Conservation (phyloP, 2,113 vertebrate species). For the Suricata suricatta region DNA sequence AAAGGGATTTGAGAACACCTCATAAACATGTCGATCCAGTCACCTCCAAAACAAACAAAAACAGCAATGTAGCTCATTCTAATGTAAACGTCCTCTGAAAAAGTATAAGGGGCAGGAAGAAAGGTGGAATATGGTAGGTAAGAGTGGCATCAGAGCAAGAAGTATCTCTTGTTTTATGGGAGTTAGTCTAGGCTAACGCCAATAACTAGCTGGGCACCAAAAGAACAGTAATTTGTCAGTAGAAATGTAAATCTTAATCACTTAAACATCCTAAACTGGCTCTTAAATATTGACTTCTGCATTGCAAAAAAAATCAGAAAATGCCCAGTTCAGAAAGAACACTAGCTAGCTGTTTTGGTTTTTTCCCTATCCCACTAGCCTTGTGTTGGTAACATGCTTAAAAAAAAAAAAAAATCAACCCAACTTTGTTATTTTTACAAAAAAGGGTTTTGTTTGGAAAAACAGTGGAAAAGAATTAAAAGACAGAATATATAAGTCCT, state of each 20-base stretch:
- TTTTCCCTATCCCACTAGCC: neutral
- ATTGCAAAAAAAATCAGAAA: constrained; percentile 12
- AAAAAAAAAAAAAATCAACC: neutral
- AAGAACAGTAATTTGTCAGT: neutral
- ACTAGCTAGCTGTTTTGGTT: neutral
- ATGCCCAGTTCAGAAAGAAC: neutral
- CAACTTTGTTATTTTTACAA: constrained; percentile 20
- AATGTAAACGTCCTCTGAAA: neutral
- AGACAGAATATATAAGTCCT: neutral
- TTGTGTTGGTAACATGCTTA: neutral
- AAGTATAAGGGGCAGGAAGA: neutral
- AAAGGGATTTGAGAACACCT: neutral
- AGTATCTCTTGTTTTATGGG: neutral
- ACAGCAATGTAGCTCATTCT: neutral
- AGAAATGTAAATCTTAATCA: neutral
- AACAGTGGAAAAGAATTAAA: neutral
- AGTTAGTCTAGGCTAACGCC: neutral
- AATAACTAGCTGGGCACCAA: neutral
- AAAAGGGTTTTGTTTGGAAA: neutral
- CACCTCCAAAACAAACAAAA: neutral
- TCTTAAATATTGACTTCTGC: constrained; percentile 27
- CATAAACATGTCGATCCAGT: neutral
- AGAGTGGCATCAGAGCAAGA: neutral
- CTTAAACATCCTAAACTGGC: neutral
- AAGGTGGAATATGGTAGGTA: neutral